Percentiles rank a stretch among this genome's conserved stretches.
Conservation (phyloP, 2,888 invertebrate genomes). For the Philereme transversata region DNA sequence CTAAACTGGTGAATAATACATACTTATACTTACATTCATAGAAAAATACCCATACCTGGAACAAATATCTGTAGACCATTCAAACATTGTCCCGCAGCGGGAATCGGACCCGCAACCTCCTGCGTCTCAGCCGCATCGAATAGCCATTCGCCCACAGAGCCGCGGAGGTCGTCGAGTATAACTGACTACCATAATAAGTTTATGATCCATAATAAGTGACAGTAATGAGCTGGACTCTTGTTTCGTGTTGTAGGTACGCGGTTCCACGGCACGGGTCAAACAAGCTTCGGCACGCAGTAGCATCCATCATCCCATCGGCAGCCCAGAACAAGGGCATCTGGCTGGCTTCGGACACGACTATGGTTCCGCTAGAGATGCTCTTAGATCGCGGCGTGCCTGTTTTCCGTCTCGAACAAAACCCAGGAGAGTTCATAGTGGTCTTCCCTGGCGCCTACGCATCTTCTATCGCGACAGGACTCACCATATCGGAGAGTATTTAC, state of each 20-base stretch:
- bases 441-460: constrained; percentile 94
- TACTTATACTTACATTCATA: no score
- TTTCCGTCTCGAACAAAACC: constrained; percentile 91
- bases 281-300: constrained; percentile 90
- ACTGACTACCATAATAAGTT: no score
- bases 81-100: no score
- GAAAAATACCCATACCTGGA: no score
- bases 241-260: constrained; percentile 84
- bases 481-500: constrained; percentile 96
- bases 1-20: no score
- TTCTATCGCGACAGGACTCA: constrained; percentile 94
- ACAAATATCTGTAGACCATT: no score
- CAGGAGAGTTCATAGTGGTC: constrained; percentile 95
- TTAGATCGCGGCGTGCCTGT: constrained; percentile 90
- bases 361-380: constrained; percentile 94
- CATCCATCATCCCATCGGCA: constrained; percentile 90
- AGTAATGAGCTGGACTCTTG: no score
- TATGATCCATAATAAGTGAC: no score
- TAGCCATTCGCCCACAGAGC: no score
- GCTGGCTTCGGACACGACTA: constrained; percentile 95
- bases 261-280: constrained; percentile 91
- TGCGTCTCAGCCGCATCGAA: no score
- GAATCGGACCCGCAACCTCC: no score
- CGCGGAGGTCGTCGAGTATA: neutral
- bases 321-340: constrained; percentile 93